Percentiles rank a stretch among this genome's conserved stretches.
These are phyloP conservation scores for Melangyna quadrimaculata DNA, from an alignment of 2,888 invertebrate species.

Conservation along the genomic window DNA sequence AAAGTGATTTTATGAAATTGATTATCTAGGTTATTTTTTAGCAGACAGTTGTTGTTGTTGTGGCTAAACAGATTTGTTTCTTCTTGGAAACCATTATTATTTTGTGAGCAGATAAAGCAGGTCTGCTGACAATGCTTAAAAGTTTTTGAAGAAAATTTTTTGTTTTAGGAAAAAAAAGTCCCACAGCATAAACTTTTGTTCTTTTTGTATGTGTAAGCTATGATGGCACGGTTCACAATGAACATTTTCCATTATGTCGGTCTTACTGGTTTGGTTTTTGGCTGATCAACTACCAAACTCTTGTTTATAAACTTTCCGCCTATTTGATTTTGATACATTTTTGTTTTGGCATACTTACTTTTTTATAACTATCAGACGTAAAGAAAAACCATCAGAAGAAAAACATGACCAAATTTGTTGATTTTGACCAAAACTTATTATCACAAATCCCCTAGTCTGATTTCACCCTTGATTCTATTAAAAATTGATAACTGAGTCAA, in stretches of 20 bases:
- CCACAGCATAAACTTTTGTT: no score
- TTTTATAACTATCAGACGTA: not conserved
- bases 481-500: not conserved
- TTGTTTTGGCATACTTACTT: not conserved
- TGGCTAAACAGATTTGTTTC: conserved; percentile 4
- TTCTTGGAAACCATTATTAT: not conserved
- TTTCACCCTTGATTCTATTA: not conserved
- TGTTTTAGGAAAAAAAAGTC: not conserved
- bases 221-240: no score
- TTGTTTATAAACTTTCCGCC: not conserved
- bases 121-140: not conserved
- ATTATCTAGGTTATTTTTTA: not conserved
- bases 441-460: not conserved
- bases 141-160: not conserved
- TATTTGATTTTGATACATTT: not conserved
- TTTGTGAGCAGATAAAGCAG: not conserved
- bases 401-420: not conserved
- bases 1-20: conserved; percentile 19
- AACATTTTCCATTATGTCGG: no score
- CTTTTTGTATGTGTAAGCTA: no score
- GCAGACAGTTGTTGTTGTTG: conserved; percentile 1
- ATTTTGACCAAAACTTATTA: not conserved
- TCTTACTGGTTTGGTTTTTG: no score
- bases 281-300: no score
- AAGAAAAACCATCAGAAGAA: not conserved